phyloP scores from a whole-genome alignment of 2,113 vertebrate species.

The Macquaria australasica region DNA sequence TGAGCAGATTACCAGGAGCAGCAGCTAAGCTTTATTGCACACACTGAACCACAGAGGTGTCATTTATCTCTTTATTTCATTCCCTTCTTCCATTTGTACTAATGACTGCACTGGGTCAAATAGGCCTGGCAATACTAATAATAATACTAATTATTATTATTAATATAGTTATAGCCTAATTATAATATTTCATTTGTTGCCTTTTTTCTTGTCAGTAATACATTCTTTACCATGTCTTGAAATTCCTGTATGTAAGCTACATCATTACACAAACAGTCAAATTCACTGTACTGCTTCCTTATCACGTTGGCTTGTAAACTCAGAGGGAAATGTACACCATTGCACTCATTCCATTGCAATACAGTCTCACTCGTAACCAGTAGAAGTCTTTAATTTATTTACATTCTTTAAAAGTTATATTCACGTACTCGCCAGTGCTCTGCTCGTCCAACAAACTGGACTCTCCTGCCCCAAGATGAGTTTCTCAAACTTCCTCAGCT shows the following conservation, averaged over 20 bases:
- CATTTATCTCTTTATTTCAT: slow-evolving; percentile 7
- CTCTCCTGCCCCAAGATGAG: background rate
- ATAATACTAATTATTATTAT: background rate
- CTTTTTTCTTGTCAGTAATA: background rate
- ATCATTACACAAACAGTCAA: background rate
- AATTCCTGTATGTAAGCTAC: background rate
- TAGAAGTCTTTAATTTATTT: slow-evolving; percentile 41
- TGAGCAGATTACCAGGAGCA: slow-evolving; percentile 40
- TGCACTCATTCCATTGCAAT: background rate
- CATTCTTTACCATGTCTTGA: background rate
- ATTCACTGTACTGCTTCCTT: background rate
- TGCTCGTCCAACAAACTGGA: background rate
- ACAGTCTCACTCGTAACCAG: background rate
- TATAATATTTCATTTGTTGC: no score
- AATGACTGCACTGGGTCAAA: background rate
- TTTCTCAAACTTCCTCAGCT: background rate
- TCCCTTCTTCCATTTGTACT: background rate
- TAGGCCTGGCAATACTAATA: background rate
- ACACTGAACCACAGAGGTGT: background rate
- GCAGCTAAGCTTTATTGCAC: background rate
- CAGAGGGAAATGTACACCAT: background rate
- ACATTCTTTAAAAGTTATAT: slow-evolving; percentile 51
- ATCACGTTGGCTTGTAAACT: background rate
- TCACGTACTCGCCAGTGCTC: slow-evolving; percentile 33
- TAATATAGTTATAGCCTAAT: no score